Evolutionary conservation across 2,113 vertebrate genomes (phyloP), one percentile per base, ranked within the genome.

Genomic region (Lanius ludovicianus): DNA sequence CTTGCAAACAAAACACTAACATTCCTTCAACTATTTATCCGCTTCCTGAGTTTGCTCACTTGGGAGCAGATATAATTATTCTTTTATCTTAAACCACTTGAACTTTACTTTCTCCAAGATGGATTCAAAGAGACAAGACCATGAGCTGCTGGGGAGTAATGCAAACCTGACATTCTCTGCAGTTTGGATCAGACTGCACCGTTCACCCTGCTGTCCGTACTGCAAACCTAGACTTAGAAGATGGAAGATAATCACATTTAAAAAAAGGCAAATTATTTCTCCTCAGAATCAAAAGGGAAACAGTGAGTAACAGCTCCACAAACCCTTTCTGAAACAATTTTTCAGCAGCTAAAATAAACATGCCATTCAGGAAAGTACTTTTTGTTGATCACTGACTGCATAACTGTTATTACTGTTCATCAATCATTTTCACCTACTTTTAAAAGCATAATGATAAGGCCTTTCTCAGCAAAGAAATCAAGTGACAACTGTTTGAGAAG

Each of bases 351-450:
- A 78, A 86, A 93, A 83, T 95, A 93, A 95, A 96, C 70, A 73
- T 89, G 70, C 67, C 84, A 91, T 90, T 97, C 82, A 77, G 56
- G 37, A 71, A 75, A 87, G 77, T 55, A 35, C 60, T 56, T 95
- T 74, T 80, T 96, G 92, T 94, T 97, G 94, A 85, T 96, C 70
- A n/a, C 12, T 60, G 41, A 63, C 24, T 78, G 81, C 64, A 96
- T 79, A 94, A 84, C 93, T 96, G 87, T 81, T 95, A 96, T 92
- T 94, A 96, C 80, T 77, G 46, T 53, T 93, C 76, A 62, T 78
- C 85, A 93, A 23, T 96, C 95, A 96, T 85, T 96, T 69, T 80
- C 87, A 93, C 63, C 84, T 89, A 87, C 84, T 81, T 93, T 69
- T 90, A 90, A 96, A 93, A 88, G 47, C 65, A 79, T 70, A 77